Evolutionary conservation across 1,140 invertebrate genomes (phyloP), one percentile per base, ranked within the genome.

Genomic region (Drosophila quadrilineata): DNA sequence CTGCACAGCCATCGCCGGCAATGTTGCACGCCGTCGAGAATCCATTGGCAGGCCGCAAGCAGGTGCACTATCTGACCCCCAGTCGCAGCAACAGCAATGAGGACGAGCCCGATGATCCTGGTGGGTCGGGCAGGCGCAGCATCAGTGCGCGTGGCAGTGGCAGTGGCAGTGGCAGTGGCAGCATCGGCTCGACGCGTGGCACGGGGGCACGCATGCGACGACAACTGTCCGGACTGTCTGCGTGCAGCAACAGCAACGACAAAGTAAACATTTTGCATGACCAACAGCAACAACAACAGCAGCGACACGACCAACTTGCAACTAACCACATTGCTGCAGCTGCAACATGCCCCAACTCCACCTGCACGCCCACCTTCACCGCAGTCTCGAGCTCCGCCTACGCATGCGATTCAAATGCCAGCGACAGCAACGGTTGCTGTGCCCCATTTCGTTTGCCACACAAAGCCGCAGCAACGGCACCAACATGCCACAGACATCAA

Each of bases 221-320:
- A 3, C 86, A 87, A 41, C 24, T 65, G 12, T 80, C 76, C n/a
- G 28, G 56, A 16, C 54, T 85, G 36, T 84, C 86, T 14, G 72
- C 68, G 38, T 36, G 52, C 38, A 73, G 74, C 29, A 70, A 29
- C 57, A 68, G 76, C 57, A 64, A 72, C 60, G 86, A 88, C 57
- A 88, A 88, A 86, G 86, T 88, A 88, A 88, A 75, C 56, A 86
- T 86, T 63, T 66, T 86, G 76, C 76, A 75, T 79, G 79, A 74
- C 43, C 43, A 22, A 26, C 58, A 80, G 60, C n/a, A 56, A 52
- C 36, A 67, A 59, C 59, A 65, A 58, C 26, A 64, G 58, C 57
- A 50, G 28, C 6, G 53, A 49, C 49, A n/a, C 40, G 29, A 52
- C 43, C 41, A 26, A 62, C 14, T 10, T 3, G 26, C 54, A 68